Evolutionary conservation across 2,113 vertebrate species (phyloP).

Genomic region (Leptocoma aspasia): DNA sequence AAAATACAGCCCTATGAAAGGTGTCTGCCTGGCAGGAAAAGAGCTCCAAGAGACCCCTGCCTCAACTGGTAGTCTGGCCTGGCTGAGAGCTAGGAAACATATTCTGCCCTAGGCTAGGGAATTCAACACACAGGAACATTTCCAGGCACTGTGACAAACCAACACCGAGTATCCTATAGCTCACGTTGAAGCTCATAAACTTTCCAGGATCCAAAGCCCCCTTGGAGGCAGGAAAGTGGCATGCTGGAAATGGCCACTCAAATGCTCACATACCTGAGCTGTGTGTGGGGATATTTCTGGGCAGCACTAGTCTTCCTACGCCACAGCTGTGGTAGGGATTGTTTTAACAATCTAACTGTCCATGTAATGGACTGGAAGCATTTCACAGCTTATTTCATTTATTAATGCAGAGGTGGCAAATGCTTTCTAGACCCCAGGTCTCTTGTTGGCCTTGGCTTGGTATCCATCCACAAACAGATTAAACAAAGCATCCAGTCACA

Average conservation of each 20-base stretch:
- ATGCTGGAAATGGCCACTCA: neutral
- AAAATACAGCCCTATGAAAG: neutral
- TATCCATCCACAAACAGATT: neutral
- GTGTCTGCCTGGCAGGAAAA: neutral
- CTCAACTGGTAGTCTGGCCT: rapidly evolving
- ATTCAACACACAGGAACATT: neutral
- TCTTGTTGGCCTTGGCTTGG: neutral
- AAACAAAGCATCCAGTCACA: neutral
- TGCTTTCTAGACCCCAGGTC: neutral
- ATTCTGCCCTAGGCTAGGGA: neutral
- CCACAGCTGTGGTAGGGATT: neutral
- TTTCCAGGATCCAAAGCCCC: neutral
- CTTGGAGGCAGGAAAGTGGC: neutral
- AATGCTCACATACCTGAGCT: neutral
- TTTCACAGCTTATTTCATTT: neutral
- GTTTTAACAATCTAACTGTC: neutral
- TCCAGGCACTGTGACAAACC: neutral
- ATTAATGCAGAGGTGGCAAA: neutral
- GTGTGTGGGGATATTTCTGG: neutral
- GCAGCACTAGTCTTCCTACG: neutral
- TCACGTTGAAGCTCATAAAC: neutral
- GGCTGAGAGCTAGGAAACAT: neutral
- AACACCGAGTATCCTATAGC: neutral
- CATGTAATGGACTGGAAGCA: neutral
- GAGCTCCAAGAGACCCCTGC: neutral